These are phyloP conservation scores for Ceyx melanurus DNA, from an alignment of 2,113 vertebrate genomes.

Conservation along the genomic window DNA sequence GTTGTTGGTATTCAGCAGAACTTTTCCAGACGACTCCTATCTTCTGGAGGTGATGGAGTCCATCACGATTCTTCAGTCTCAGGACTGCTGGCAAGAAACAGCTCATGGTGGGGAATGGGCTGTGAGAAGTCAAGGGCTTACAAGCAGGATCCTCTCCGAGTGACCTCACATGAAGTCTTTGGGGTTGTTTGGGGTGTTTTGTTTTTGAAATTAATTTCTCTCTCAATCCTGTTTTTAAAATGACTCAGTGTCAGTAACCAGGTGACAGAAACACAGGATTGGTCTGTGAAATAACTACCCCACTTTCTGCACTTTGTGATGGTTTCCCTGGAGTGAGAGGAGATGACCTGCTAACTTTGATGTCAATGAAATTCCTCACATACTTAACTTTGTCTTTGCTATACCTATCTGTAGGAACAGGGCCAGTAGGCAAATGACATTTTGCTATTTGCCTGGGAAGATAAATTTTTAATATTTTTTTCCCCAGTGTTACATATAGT, in stretches of 20 bases:
- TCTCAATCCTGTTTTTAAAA: background rate
- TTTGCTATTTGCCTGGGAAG: background rate
- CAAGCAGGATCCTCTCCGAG: background rate
- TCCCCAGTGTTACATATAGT: background rate
- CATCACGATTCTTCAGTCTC: rapidly evolving
- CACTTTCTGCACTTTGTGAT: background rate
- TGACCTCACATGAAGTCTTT: background rate
- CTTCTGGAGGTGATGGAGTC: background rate
- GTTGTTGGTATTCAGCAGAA: background rate
- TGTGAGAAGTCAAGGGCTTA: background rate
- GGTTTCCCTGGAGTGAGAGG: background rate
- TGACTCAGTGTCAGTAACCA: background rate
- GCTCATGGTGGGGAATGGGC: background rate
- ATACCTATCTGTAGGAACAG: background rate
- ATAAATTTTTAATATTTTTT: background rate
- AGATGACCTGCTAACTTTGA: background rate
- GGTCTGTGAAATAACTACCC: background rate
- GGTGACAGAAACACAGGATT: background rate
- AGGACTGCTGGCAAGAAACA: background rate
- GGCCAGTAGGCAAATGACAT: background rate
- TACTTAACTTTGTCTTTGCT: background rate
- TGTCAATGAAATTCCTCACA: background rate
- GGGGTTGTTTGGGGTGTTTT: too few species aligned
- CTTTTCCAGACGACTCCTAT: background rate
- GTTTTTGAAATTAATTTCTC: background rate